Evolutionary conservation across 2,113 vertebrate species (phyloP).

Genomic region (Peromyscus polionotus): DNA sequence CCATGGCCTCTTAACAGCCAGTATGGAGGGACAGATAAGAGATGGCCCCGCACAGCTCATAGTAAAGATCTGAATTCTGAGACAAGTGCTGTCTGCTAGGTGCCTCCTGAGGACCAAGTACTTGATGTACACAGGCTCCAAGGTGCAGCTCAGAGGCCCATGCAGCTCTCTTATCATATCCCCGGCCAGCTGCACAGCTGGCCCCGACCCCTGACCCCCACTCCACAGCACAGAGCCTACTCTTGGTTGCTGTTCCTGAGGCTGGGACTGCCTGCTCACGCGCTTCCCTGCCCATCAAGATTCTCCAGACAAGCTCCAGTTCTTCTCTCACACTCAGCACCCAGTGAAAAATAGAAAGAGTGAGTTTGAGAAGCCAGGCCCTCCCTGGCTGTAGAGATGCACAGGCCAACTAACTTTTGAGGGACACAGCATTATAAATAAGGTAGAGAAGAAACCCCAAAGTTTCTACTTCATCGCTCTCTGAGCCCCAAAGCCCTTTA

Average conservation of each 20-base stretch:
- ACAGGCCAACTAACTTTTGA: neutral
- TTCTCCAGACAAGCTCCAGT: neutral
- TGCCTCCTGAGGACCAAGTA: neutral
- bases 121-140: neutral
- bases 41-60: neutral
- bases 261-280: neutral
- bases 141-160: neutral
- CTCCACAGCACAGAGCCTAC: neutral
- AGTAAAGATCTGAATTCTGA: neutral
- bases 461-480: neutral
- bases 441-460: neutral
- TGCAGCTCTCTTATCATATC: neutral
- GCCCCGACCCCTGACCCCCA: neutral
- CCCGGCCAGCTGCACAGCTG: neutral
- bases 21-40: neutral
- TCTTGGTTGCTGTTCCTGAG: rapidly evolving
- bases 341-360: neutral
- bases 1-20: neutral
- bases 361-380: neutral
- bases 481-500: neutral
- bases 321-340: neutral
- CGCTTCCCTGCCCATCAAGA: neutral
- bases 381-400: neutral
- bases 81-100: no score
- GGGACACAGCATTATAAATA: neutral